Base-by-base conservation (phyloP, 2,113 vertebrate species). In the Barbus barbus region DNA sequence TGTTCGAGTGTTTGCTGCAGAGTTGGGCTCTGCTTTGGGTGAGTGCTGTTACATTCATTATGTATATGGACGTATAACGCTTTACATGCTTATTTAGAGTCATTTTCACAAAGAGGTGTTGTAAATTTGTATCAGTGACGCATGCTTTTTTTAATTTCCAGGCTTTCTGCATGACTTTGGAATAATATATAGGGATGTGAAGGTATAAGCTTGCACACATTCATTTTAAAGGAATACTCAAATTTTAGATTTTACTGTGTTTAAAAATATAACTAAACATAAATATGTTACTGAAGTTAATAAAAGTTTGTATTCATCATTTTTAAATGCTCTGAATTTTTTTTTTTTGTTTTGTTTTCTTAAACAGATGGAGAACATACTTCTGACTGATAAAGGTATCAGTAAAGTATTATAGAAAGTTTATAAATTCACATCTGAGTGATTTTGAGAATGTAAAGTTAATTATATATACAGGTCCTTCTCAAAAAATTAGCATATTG, bases 311-410 rank as follows among this genome's bases (percentile, higher is more conserved):
- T 65, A 8, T 69, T 38, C 33, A 38, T 33, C 65, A 18, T 38
- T 20, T 69, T 48, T 5, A 69, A 36, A 11, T 36, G 33, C 16
- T 20, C 44, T 73, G 20, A 72, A 18, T 13, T 65, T 65, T 31
- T 65, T 65, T n/a, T n/a, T n/a, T n/a, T n/a, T n/a, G n/a, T n/a
- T n/a, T n/a, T n/a, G n/a, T n/a, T n/a, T n/a, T 76, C 58, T 1
- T 90, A 91, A 96, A 76, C 89, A 99, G 97, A 97, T 99, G 97
- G 97, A 98, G 90, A 98, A 98, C 89, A 95, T 99, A 67, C 95
- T 99, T 53, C 88, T 98, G 82, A 96, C 96, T 85, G 96, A 98
- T 84, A 89, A 95, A 89, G 97, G 97, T 48, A 48, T 48, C 46
- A 48, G 14, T 48, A 48, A 48, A 48, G 14, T 16, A 48, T 48